Evolutionary conservation across 1,140 invertebrate species (phyloP).

Genomic region (Anastrepha obliqua): DNA sequence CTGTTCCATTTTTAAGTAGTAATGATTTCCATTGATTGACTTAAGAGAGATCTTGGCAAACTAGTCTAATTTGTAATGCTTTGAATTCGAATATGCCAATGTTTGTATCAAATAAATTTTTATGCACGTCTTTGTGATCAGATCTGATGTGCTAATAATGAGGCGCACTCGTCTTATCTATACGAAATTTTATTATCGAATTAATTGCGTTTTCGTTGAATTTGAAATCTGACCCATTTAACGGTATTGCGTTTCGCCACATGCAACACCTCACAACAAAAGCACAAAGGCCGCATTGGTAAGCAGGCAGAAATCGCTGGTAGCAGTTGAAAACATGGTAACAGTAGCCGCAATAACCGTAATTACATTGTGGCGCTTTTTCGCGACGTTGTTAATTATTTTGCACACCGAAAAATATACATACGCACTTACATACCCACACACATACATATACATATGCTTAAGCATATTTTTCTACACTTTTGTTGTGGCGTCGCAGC

Average conservation of each 20-base stretch:
- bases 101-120: no score
- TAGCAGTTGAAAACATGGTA: slow-evolving; percentile 25
- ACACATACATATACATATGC: background rate
- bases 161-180: background rate
- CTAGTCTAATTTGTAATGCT: no score
- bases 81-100: no score
- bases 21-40: no score
- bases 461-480: background rate
- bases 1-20: background rate
- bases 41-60: no score
- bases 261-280: background rate
- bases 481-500: background rate
- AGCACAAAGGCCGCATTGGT: background rate
- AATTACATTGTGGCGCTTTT: slow-evolving; percentile 28
- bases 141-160: background rate
- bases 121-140: no score
- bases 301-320: background rate
- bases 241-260: background rate
- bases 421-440: background rate
- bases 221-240: slow-evolving; percentile 42
- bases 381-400: slow-evolving; percentile 29
- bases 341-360: slow-evolving; percentile 45
- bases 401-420: slow-evolving; percentile 38
- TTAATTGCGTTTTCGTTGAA: slow-evolving; percentile 35
- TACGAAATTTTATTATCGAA: background rate